Percentiles rank a stretch among this genome's conserved stretches.
These are phyloP conservation scores for Antheraea yamamai DNA, from an alignment of 2,888 invertebrate species.

Conservation along the genomic window DNA sequence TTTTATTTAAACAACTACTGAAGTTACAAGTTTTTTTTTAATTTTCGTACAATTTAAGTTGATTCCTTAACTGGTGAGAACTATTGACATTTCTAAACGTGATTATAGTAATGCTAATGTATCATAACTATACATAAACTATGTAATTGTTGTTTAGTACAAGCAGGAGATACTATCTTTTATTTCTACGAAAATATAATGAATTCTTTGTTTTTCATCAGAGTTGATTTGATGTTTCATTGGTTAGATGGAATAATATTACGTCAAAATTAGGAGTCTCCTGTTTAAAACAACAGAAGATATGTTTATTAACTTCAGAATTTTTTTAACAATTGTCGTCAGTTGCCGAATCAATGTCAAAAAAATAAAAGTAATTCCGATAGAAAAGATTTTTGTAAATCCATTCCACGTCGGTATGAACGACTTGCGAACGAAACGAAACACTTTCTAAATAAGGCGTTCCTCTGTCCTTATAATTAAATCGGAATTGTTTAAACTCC, in stretches of 20 bases:
- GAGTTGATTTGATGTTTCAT: too few relatives aligned
- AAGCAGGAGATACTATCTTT: too few relatives aligned
- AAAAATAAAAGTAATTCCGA: neutral
- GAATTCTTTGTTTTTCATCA: too few relatives aligned
- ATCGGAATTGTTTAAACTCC: slow-evolving; percentile 35
- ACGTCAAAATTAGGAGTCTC: too few relatives aligned
- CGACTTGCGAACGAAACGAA: slow-evolving; percentile 26
- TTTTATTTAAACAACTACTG: slow-evolving; percentile 11
- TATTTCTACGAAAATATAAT: too few relatives aligned
- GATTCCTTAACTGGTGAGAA: neutral
- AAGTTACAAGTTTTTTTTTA: neutral
- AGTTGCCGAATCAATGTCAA: neutral
- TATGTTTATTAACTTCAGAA: too few relatives aligned
- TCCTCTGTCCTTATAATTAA: slow-evolving; percentile 47
- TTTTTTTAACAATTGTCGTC: too few relatives aligned
- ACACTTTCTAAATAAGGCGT: slow-evolving; percentile 43
- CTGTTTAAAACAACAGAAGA: too few relatives aligned
- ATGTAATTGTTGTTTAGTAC: neutral
- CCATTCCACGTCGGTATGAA: neutral
- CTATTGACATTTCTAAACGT: neutral
- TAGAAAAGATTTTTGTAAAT: neutral
- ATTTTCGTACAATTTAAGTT: neutral
- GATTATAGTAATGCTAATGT: neutral
- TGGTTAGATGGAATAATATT: too few relatives aligned
- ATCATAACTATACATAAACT: neutral